Evolutionary conservation across 1,140 invertebrate species (phyloP).

Genomic region (Hyposmocoma kahamanoa): DNA sequence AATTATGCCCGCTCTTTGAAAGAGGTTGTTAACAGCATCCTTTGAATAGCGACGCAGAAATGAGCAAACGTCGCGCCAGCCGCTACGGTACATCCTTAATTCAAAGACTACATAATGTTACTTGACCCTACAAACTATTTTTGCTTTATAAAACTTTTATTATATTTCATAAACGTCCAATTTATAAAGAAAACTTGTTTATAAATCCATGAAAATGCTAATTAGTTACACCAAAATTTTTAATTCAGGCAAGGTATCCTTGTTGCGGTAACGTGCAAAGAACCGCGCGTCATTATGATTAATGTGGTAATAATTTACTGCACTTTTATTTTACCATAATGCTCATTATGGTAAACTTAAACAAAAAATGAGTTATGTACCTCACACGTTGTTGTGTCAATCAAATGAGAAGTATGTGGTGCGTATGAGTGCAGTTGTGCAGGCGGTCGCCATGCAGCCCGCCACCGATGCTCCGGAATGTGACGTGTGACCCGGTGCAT

Average conservation of each 20-base stretch:
- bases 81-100: slow-evolving; percentile 54
- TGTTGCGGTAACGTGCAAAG: too few species aligned
- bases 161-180: slow-evolving; percentile 41
- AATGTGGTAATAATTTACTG: too few species aligned
- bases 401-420: neutral
- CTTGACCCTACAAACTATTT: slow-evolving; percentile 48
- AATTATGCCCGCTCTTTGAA: slow-evolving; percentile 70
- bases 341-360: too few species aligned
- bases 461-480: slow-evolving; percentile 10
- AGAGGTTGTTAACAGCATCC: slow-evolving; percentile 71
- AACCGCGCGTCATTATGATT: too few species aligned
- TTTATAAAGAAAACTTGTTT: slow-evolving; percentile 36
- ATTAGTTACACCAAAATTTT: too few species aligned
- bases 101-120: slow-evolving; percentile 60
- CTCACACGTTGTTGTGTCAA: slow-evolving; percentile 29
- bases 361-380: too few species aligned
- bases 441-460: slow-evolving; percentile 1
- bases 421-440: neutral
- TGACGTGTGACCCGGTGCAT: slow-evolving; percentile 17
- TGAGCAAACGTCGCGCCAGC: slow-evolving; percentile 67
- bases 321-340: too few species aligned
- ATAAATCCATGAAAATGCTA: slow-evolving; percentile 36
- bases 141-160: slow-evolving; percentile 50
- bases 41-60: slow-evolving; percentile 63
- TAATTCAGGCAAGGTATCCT: too few species aligned